phyloP scores from a whole-genome alignment of 2,888 invertebrate genomes.

The Eristalis intricaria region DNA sequence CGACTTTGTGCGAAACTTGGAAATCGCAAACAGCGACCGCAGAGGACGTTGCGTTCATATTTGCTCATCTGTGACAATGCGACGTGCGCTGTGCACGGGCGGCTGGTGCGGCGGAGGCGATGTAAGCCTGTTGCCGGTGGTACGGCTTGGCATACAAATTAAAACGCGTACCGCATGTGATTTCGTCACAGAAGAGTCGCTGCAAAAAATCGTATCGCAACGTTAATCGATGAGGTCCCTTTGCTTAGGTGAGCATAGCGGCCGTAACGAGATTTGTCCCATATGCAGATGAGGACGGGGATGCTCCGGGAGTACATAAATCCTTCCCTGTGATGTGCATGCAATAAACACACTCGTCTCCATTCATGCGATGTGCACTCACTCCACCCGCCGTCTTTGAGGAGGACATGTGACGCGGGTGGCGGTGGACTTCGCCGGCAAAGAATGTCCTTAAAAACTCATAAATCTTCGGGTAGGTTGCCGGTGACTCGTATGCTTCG shows the following conservation, averaged over 20 bases:
- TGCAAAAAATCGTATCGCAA: slow-evolving; percentile 12
- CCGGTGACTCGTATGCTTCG: neutral
- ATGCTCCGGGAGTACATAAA: slow-evolving; percentile 53
- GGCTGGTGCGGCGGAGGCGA: neutral
- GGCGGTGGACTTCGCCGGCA: slow-evolving; percentile 42
- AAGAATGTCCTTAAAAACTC: slow-evolving; percentile 70
- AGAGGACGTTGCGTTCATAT: slow-evolving; percentile 40
- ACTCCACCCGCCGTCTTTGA: slow-evolving; percentile 20
- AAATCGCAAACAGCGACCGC: slow-evolving; percentile 47
- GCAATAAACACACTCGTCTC: slow-evolving; percentile 44
- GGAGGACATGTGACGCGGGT: slow-evolving; percentile 52
- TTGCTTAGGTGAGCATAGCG: slow-evolving; percentile 28
- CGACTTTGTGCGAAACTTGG: slow-evolving; percentile 61
- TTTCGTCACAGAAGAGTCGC: slow-evolving; percentile 32
- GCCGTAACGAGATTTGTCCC: slow-evolving; percentile 37
- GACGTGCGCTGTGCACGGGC: slow-evolving; percentile 8
- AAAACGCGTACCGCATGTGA: slow-evolving; percentile 65
- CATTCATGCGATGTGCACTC: slow-evolving; percentile 19
- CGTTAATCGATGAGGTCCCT: slow-evolving; percentile 38
- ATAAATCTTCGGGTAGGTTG: slow-evolving; percentile 56
- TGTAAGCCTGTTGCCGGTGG: slow-evolving; percentile 61
- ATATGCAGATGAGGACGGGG: slow-evolving; percentile 61
- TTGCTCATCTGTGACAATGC: slow-evolving; percentile 67
- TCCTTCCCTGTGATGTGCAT: slow-evolving; percentile 48
- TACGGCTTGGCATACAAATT: slow-evolving; percentile 67